Conservation (phyloP, 1,140 invertebrate genomes). For the Hormaphis cornu region DNA sequence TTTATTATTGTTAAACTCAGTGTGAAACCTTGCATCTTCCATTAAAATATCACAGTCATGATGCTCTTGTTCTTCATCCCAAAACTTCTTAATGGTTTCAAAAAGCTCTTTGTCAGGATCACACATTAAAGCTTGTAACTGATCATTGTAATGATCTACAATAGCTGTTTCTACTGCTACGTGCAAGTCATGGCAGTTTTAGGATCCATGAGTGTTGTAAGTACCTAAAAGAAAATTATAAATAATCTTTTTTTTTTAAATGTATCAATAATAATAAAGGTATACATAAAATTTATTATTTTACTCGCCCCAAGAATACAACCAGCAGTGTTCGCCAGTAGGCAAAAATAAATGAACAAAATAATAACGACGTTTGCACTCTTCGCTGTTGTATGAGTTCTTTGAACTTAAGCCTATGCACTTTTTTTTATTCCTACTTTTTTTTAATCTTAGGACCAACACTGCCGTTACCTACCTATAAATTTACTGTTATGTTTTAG, state of each 20-base stretch:
- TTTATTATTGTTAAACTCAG: no score
- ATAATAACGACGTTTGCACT: slow-evolving; percentile 78
- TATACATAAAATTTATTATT: slow-evolving; percentile 35
- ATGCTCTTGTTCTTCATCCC: slow-evolving; percentile 97
- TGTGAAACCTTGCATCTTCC: no score
- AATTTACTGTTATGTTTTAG: slow-evolving; percentile 34
- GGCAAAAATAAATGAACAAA: no score
- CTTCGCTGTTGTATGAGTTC: slow-evolving; percentile 80
- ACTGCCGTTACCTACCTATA: slow-evolving; percentile 57
- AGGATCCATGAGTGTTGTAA: slow-evolving; percentile 57
- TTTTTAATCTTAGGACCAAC: slow-evolving; percentile 80
- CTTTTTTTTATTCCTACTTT: slow-evolving; percentile 99
- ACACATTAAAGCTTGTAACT: slow-evolving; percentile 76
- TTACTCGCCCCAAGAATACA: slow-evolving; percentile 75
- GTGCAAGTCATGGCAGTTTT: slow-evolving; percentile 99
- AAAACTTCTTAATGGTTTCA: slow-evolving; percentile 80
- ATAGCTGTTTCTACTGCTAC: slow-evolving; percentile 97
- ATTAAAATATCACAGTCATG: slow-evolving; percentile 89
- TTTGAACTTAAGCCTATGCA: slow-evolving; percentile 84
- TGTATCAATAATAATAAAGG: slow-evolving; percentile 11
- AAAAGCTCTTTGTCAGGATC: slow-evolving; percentile 52
- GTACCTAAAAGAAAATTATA: slow-evolving; percentile 28
- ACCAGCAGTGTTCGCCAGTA: slow-evolving; percentile 92
- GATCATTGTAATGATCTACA: slow-evolving; percentile 96
- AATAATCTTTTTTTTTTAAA: no score